Percentiles rank a stretch among this genome's conserved stretches.
phyloP scores from a whole-genome alignment of 1,140 invertebrate genomes.

The Amphibalanus amphitrite region DNA sequence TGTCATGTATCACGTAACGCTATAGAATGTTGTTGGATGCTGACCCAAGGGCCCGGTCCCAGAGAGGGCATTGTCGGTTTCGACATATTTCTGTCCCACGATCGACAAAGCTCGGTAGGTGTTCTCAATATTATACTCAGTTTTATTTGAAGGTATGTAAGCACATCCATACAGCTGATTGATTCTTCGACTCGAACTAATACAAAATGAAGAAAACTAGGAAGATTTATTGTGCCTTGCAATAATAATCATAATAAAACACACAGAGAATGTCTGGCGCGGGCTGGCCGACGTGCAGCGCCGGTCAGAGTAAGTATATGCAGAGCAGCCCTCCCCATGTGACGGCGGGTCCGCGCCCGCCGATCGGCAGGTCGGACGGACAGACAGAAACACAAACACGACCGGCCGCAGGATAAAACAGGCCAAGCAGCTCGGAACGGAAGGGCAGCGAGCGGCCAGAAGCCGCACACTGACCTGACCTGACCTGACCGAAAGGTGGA shows the following conservation, averaged over 20 bases:
- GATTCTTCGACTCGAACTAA: too few species aligned
- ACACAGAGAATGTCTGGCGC: not conserved
- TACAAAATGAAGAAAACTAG: not conserved
- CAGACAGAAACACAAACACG: not conserved
- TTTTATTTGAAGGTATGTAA: too few species aligned
- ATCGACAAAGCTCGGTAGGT: too few species aligned
- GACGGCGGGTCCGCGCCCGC: not conserved
- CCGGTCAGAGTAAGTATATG: not conserved
- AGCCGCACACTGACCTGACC: not conserved
- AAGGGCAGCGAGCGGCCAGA: not conserved
- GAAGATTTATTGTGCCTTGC: conserved; percentile 1
- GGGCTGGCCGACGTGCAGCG: too few species aligned
- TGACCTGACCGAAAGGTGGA: not conserved
- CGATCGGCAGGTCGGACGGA: not conserved
- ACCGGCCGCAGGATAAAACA: not conserved
- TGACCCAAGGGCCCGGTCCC: too few species aligned
- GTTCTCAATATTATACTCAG: too few species aligned
- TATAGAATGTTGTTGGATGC: too few species aligned
- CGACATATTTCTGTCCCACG: too few species aligned
- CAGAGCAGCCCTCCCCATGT: not conserved
- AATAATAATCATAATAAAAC: conserved; percentile 1
- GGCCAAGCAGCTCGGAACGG: not conserved
- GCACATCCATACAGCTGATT: too few species aligned
- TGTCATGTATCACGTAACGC: too few species aligned
- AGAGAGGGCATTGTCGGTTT: too few species aligned